Percentiles rank a stretch among this genome's conserved stretches.
Evolutionary conservation across 1,140 invertebrate species (phyloP).

Genomic region (Leguminivora glycinivorella): DNA sequence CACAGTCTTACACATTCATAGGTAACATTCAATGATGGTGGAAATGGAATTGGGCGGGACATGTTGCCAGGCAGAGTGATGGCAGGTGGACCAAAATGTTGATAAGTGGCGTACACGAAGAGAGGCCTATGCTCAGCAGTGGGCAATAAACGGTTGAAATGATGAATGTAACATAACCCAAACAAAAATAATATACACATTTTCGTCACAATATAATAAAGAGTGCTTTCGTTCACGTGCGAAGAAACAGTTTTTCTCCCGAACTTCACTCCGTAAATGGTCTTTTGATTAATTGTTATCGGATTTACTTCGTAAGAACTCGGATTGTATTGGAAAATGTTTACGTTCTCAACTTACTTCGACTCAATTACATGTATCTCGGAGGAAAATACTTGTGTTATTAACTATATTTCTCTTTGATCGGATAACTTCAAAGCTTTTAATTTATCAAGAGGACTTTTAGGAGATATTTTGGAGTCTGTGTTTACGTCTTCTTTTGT

Average conservation of each 20-base stretch:
- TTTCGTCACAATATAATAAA: too few species aligned
- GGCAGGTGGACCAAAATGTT: too few species aligned
- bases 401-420: constrained; percentile 3
- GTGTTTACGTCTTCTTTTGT: background rate
- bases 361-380: background rate
- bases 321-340: constrained; percentile 5
- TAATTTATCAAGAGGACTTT: background rate
- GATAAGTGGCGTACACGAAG: too few species aligned
- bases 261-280: background rate
- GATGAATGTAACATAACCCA: background rate
- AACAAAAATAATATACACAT: background rate
- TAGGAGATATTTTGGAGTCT: background rate
- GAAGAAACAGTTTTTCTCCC: background rate
- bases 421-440: background rate
- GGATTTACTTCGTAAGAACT: constrained; percentile 7
- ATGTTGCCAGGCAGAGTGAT: too few species aligned
- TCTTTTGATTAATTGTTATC: constrained; percentile 1
- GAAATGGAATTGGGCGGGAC: too few species aligned
- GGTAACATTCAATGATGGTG: too few species aligned
- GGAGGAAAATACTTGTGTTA: constrained; percentile 1
- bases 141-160: too few species aligned
- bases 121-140: too few species aligned
- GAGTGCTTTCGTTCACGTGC: constrained; percentile 5
- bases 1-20: too few species aligned
- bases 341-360: constrained; percentile 1